Conservation (phyloP, 2,888 invertebrate species). For the Trichopoda pennipes region DNA sequence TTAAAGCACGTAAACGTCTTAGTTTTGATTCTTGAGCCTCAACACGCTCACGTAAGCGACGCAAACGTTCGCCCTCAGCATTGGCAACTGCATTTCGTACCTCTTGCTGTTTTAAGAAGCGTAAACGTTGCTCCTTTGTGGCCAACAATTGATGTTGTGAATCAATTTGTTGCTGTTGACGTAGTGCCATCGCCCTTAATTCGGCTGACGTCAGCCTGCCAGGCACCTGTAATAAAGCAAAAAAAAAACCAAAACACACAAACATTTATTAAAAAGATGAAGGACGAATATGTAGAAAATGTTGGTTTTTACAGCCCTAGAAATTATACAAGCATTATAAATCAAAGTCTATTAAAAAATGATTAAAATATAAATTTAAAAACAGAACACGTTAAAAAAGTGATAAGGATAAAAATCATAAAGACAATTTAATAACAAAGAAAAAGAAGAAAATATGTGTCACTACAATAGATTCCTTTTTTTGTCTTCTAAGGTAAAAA, state of each 20-base stretch:
- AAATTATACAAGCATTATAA: constrained; percentile 53
- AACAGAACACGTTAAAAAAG: constrained; percentile 8
- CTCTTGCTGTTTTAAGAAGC: constrained; percentile 97
- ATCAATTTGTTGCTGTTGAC: constrained; percentile 99
- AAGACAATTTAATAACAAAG: constrained; percentile 12
- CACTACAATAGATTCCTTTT: too few species aligned
- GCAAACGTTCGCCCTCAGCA: constrained; percentile 93
- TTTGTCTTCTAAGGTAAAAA: neutral
- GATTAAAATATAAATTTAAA: constrained; percentile 39
- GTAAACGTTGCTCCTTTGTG: constrained; percentile 95
- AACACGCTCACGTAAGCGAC: constrained; percentile 93
- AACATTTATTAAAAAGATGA: neutral
- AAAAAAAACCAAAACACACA: neutral
- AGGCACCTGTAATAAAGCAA: constrained; percentile 86
- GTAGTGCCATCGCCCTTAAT: constrained; percentile 98
- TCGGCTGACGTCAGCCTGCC: constrained; percentile 96
- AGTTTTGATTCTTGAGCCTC: constrained; percentile 97
- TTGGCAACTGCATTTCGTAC: constrained; percentile 83
- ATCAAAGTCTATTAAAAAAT: constrained; percentile 59
- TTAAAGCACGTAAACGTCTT: constrained; percentile 92
- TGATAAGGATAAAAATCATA: neutral
- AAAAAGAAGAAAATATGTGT: neutral
- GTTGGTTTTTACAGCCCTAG: neutral
- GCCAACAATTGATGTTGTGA: constrained; percentile 94
- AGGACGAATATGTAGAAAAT: constrained; percentile 5